Percentiles rank a stretch among this genome's conserved stretches.
Evolutionary conservation across 2,797 vertebrate species (phyloP).

Genomic region (Galaxias olidus): DNA sequence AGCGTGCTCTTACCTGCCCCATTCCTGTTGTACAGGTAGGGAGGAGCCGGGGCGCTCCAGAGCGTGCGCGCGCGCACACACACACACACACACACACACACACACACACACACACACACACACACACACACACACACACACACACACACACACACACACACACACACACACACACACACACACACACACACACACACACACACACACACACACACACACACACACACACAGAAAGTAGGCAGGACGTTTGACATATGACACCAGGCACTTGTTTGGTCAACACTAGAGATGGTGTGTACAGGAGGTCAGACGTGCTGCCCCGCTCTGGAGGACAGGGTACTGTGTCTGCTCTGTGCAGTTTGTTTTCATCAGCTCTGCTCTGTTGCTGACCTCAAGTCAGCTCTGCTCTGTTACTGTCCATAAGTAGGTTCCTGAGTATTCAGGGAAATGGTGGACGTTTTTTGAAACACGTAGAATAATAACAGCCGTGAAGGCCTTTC

Average conservation of each 20-base stretch:
- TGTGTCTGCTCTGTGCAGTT: not conserved
- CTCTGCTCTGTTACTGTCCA: no score
- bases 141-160: not conserved
- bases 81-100: not conserved
- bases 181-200: not conserved
- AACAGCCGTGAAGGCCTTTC: no score
- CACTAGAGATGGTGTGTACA: conserved; percentile 1
- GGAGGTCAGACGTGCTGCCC: not conserved
- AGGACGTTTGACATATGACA: conserved; percentile 25
- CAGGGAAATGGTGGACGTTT: not conserved
- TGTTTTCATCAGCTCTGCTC: no score
- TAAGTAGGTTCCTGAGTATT: no score
- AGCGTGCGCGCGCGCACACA: not conserved
- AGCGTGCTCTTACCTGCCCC: conserved; percentile 70
- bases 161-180: not conserved
- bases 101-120: conserved; percentile 1
- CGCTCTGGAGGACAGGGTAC: not conserved
- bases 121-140: not conserved
- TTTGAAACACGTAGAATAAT: no score
- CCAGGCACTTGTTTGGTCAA: conserved; percentile 7
- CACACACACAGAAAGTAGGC: no score
- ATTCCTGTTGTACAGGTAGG: conserved; percentile 74
- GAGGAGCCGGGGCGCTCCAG: conserved; percentile 52
- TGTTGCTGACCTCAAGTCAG: no score
- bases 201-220: not conserved